These are phyloP conservation scores for Synaphobranchus kaupii DNA, from an alignment of 2,797 vertebrate species.

Conservation along the genomic window DNA sequence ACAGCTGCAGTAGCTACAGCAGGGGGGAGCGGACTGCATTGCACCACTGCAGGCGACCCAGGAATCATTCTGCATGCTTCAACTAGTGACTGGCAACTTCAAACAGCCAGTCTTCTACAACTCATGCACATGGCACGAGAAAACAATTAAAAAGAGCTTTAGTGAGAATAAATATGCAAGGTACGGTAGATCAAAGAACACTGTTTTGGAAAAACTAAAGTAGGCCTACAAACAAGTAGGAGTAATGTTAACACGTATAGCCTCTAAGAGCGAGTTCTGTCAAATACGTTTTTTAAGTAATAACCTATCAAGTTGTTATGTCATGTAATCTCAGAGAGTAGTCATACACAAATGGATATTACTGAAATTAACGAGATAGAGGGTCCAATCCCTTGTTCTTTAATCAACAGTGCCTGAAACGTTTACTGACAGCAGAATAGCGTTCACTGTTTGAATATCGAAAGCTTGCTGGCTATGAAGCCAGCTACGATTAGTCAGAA, in stretches of 20 bases:
- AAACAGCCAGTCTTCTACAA: neutral
- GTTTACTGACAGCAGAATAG: neutral
- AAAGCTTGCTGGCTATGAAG: neutral
- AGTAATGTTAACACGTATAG: neutral
- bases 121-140: neutral
- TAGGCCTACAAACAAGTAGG: neutral
- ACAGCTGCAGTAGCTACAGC: neutral
- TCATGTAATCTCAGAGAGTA: neutral
- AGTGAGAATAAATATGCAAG: neutral
- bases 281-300: neutral
- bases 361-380: neutral
- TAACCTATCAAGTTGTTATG: neutral
- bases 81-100: neutral
- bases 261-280: neutral
- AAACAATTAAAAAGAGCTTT: neutral
- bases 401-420: neutral
- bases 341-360: neutral
- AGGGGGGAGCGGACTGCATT: slow-evolving; percentile 1
- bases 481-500: neutral
- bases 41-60: neutral
- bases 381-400: neutral
- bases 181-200: neutral
- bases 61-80: neutral
- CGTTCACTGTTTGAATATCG: neutral
- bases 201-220: neutral